These are phyloP conservation scores for Vanessa cardui DNA, from an alignment of 2,888 invertebrate genomes.

Conservation along the genomic window DNA sequence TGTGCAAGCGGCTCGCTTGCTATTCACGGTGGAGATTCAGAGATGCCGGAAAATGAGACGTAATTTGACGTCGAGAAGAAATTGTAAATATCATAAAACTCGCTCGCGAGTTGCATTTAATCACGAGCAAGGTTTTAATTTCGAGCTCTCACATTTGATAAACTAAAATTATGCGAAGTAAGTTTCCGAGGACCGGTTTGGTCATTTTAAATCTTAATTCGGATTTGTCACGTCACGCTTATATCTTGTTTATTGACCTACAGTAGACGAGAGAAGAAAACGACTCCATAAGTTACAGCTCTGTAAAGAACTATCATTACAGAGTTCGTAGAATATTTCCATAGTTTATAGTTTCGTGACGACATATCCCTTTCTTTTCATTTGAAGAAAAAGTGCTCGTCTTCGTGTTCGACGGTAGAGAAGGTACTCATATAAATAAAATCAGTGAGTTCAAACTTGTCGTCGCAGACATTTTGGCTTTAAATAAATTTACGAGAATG, in stretches of 20 bases:
- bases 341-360: no score
- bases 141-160: constrained; percentile 1
- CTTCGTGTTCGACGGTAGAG: no score
- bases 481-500: constrained; percentile 3
- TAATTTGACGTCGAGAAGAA: constrained; percentile 17
- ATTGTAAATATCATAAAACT: constrained; percentile 17
- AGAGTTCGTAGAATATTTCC: no score
- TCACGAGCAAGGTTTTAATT: not conserved
- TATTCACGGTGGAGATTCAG: constrained; percentile 12
- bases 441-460: not conserved
- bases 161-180: not conserved
- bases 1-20: constrained; percentile 10
- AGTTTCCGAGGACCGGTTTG: not conserved
- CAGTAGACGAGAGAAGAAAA: no score
- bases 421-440: no score
- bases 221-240: no score
- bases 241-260: no score
- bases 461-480: constrained; percentile 1
- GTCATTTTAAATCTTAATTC: not conserved
- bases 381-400: no score
- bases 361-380: no score
- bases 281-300: no score
- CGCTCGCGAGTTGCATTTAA: constrained; percentile 10
- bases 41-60: constrained; percentile 10
- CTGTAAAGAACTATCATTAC: no score